A percentile compares a stretch with the other conserved stretches of the same genome.
phyloP scores from a whole-genome alignment of 2,888 invertebrate species.

The Eupithecia tripunctaria region DNA sequence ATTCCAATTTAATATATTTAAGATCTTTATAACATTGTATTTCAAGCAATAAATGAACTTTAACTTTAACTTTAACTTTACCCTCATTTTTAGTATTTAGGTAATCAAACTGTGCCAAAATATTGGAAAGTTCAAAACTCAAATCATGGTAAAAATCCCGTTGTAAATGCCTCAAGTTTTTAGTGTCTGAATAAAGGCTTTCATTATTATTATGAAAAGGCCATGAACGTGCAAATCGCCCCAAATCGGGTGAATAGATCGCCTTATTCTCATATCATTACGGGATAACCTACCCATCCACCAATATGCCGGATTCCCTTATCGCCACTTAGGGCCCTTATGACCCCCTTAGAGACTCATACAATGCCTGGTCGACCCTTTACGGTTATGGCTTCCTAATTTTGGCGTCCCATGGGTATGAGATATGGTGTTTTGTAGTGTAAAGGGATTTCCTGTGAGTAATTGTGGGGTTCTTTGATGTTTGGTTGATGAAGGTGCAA shows the following conservation, averaged over 20 bases:
- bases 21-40: no score
- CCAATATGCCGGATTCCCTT: slow-evolving; percentile 26
- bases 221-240: background rate
- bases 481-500: background rate
- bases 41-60: no score
- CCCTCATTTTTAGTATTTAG: no score
- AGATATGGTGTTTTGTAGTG: slow-evolving; percentile 15
- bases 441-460: slow-evolving; percentile 4
- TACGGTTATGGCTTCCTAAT: slow-evolving; percentile 33
- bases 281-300: slow-evolving; percentile 14
- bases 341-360: slow-evolving; percentile 24
- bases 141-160: no score
- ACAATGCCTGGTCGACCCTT: slow-evolving; percentile 24
- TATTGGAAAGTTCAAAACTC: no score
- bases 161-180: no score
- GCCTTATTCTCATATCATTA: slow-evolving; percentile 29
- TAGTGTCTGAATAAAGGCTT: no score
- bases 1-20: no score
- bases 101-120: no score
- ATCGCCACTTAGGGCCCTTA: slow-evolving; percentile 23
- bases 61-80: no score
- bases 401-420: slow-evolving; percentile 17
- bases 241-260: background rate
- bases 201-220: background rate
- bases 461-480: background rate